A percentile compares a stretch with the other conserved stretches of the same genome.
Evolutionary conservation across 2,797 vertebrate genomes (phyloP).

Genomic region (Vultur gryphus): DNA sequence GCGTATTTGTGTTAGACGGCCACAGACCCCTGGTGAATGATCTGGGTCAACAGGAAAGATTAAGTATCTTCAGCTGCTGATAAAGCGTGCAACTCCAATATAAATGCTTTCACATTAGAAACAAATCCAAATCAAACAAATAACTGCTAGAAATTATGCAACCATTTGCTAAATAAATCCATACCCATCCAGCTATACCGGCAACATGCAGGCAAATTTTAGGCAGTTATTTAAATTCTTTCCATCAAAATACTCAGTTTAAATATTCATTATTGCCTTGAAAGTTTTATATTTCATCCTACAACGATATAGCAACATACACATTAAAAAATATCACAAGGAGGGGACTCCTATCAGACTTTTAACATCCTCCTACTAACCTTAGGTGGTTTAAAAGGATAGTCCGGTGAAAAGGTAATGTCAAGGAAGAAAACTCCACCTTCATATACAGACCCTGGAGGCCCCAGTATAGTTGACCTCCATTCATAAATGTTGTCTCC

Average conservation of each 20-base stretch:
- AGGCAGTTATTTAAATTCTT: not conserved
- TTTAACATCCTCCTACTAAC: slow-evolving; percentile 69
- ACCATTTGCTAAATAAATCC: not conserved
- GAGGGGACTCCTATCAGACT: not conserved
- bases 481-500: slow-evolving; percentile 88
- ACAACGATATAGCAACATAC: not conserved
- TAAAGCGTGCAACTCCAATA: not conserved
- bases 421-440: slow-evolving; percentile 86
- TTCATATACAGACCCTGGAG: slow-evolving; percentile 84
- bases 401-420: slow-evolving; percentile 84
- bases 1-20: not conserved
- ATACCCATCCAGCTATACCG: not conserved
- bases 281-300: not conserved
- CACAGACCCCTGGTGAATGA: not conserved
- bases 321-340: not conserved
- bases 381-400: slow-evolving; percentile 85
- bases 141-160: not conserved
- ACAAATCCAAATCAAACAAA: not conserved
- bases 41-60: not conserved
- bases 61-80: not conserved
- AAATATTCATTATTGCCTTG: not conserved
- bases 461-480: slow-evolving; percentile 84
- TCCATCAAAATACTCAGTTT: not conserved
- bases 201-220: not conserved
- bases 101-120: not conserved